phyloP scores from a whole-genome alignment of 2,113 vertebrate genomes.

The Atlantisia rogersi region DNA sequence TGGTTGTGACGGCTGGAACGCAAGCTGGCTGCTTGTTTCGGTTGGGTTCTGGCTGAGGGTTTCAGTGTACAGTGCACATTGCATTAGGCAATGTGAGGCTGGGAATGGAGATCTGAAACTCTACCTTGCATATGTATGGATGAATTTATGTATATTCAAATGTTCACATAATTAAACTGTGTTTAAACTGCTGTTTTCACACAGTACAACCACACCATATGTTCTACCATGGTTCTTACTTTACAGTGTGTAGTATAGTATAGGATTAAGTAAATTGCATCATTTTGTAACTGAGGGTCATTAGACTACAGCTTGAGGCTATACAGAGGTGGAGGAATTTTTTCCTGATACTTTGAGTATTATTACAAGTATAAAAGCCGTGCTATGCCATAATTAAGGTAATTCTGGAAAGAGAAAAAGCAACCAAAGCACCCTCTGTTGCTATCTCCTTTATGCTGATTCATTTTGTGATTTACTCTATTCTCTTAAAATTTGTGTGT shows the following conservation, averaged over 20 bases:
- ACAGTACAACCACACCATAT: background rate
- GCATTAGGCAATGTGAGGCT: background rate
- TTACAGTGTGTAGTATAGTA: background rate
- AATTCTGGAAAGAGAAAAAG: background rate
- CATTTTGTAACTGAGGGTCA: background rate
- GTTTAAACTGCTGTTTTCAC: background rate
- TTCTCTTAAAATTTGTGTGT: background rate
- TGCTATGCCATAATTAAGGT: background rate
- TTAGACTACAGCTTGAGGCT: background rate
- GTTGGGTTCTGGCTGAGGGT: background rate
- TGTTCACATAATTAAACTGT: background rate
- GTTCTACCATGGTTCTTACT: background rate
- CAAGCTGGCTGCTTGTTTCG: background rate
- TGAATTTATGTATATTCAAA: background rate
- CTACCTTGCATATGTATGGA: background rate
- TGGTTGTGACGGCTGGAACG: background rate
- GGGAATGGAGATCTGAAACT: background rate
- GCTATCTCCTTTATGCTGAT: background rate
- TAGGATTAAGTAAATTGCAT: background rate
- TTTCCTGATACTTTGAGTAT: background rate
- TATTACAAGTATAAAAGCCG: background rate
- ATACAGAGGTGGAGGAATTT: background rate
- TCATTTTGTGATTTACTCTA: background rate
- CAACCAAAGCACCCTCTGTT: background rate
- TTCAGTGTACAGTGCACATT: background rate